Evolutionary conservation across 2,888 invertebrate species (phyloP).

Genomic region (Bugulina stolonifera): DNA sequence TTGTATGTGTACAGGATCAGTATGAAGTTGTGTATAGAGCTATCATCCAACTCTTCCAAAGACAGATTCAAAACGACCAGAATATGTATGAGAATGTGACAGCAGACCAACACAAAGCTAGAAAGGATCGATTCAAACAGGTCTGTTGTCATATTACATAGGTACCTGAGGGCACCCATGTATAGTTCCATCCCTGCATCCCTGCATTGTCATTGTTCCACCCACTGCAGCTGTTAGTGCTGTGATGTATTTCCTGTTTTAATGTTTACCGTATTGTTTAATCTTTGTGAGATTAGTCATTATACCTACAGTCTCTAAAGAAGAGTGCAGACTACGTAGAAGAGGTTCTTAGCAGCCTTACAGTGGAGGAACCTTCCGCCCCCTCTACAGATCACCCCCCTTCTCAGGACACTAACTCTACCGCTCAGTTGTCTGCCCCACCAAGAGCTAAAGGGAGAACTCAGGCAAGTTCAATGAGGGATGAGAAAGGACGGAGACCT

Average conservation of each 20-base stretch:
- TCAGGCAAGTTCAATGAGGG: too few species aligned
- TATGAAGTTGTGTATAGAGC: slow-evolving; percentile 59
- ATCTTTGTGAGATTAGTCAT: neutral
- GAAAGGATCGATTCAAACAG: neutral
- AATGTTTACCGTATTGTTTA: neutral
- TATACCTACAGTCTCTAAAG: neutral
- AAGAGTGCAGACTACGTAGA: neutral
- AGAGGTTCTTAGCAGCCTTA: neutral
- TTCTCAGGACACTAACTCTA: too few species aligned
- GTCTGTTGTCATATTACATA: too few species aligned
- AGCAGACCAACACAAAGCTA: neutral
- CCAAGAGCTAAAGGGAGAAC: too few species aligned
- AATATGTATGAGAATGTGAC: slow-evolving; percentile 33
- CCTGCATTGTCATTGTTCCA: too few species aligned
- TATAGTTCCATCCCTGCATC: too few species aligned
- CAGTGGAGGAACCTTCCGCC: neutral
- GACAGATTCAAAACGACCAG: slow-evolving; percentile 57
- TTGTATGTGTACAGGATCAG: slow-evolving; percentile 57
- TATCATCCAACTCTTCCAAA: slow-evolving; percentile 57
- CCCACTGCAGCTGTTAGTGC: too few species aligned
- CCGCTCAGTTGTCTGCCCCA: too few species aligned
- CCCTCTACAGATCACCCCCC: too few species aligned
- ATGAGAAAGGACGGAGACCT: too few species aligned
- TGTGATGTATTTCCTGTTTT: neutral
- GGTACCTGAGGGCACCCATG: too few species aligned